Evolutionary conservation across 2,113 vertebrate genomes (phyloP).

Genomic region (Orthonyx spaldingii): DNA sequence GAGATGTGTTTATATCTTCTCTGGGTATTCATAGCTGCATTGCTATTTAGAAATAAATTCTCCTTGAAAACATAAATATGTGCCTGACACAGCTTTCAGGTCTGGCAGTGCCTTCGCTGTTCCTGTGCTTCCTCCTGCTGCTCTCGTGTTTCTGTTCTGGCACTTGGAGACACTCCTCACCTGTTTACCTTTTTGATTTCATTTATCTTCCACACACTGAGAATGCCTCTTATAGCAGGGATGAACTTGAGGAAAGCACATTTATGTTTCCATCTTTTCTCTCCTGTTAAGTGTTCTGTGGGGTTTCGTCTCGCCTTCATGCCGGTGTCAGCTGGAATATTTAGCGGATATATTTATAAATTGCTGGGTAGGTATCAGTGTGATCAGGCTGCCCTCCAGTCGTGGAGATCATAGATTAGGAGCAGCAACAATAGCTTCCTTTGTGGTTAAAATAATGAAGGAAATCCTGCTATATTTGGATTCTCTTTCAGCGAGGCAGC

Average conservation of each 20-base stretch:
- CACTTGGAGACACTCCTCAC: background rate
- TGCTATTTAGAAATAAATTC: background rate
- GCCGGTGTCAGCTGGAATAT: background rate
- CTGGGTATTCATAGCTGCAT: background rate
- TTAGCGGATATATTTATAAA: background rate
- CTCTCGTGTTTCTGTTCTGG: background rate
- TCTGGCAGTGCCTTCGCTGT: background rate
- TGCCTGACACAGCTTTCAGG: background rate
- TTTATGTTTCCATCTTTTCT: background rate
- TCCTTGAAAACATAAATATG: background rate
- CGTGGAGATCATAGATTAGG: background rate
- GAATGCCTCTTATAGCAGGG: background rate
- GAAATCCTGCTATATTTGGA: constrained; percentile 50
- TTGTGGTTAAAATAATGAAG: constrained; percentile 24
- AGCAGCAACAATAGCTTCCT: constrained; percentile 2
- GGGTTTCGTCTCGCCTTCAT: background rate
- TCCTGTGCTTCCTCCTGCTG: background rate
- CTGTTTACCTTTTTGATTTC: background rate
- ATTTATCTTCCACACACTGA: background rate
- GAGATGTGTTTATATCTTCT: background rate
- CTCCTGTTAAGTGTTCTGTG: background rate
- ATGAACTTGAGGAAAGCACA: background rate
- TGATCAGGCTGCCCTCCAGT: background rate
- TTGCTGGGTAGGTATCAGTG: background rate
- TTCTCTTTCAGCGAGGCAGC: background rate